These are phyloP conservation scores for Agrochola lychnidis DNA, from an alignment of 2,888 invertebrate genomes.

Conservation along the genomic window DNA sequence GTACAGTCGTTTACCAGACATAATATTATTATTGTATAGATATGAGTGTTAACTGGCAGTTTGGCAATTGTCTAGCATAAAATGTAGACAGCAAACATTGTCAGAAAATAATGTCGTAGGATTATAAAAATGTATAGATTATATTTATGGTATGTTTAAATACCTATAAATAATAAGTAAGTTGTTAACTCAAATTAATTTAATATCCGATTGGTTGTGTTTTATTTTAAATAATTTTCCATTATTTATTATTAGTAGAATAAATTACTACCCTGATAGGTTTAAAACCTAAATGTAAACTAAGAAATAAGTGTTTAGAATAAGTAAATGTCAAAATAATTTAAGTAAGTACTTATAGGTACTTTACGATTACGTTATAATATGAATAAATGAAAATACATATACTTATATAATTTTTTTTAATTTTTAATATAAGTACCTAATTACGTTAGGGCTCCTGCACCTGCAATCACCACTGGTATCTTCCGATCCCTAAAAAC, in stretches of 20 bases:
- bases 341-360: too few relatives aligned
- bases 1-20: background rate
- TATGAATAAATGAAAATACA: too few relatives aligned
- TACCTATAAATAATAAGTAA: background rate
- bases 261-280: background rate
- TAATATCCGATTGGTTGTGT: background rate
- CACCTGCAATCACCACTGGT: background rate
- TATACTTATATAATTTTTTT: background rate
- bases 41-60: too few relatives aligned
- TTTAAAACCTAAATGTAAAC: constrained; percentile 1
- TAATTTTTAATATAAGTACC: too few relatives aligned
- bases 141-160: background rate
- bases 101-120: background rate
- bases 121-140: background rate
- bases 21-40: too few relatives aligned
- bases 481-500: background rate
- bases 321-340: background rate
- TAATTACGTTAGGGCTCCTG: too few relatives aligned
- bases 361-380: too few relatives aligned
- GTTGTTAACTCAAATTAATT: background rate
- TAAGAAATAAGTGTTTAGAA: background rate
- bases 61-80: background rate
- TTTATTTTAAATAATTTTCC: background rate
- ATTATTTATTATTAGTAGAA: background rate
- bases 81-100: background rate